Base-by-base conservation (phyloP, 2,888 invertebrate genomes). In the Teinopalpus imperialis region DNA sequence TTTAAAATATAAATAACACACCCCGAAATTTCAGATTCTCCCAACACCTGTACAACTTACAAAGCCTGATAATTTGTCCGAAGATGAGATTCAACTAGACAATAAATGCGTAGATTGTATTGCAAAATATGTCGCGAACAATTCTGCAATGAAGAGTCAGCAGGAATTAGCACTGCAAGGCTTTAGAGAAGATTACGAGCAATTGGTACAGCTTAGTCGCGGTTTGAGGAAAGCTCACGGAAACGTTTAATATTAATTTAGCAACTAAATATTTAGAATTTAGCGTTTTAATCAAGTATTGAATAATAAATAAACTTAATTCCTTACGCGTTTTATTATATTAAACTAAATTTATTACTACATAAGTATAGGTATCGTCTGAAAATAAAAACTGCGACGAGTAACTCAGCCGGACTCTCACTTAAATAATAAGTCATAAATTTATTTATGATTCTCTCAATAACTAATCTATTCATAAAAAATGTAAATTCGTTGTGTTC, bases 221-320 rank as follows among this genome's bases (percentile, higher is more conserved):
- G 93, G 93, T n/a, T 70, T 94, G 47, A 89, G 90, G 65, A 90
- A 90, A 56, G 94, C 94, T 0, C 94, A 95, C 63, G 94, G 94
- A 27, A 74, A 68, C 24, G 63, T 66, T 34, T 81, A 60, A 69
- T 56, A 32, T 48, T 43, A 37, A 53, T 49, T 49, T 48, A 43
- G 53, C 52, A 52, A 64, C 54, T 71, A 71, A 72, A 73, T 54
- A 24, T 49, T 63, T 74, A 77, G 68, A 49, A 51, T 48, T 34
- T 36, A 57, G 27, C 47, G 54, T 53, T 34, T 36, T 26, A 31
- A 23, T 36, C n/a, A 35, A 13, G 3, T 21, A 5, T n/a, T n/a
- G n/a, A n/a, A n/a, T n/a, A n/a, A n/a, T n/a, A n/a, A n/a, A n/a
- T n/a, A n/a, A n/a, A n/a, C n/a, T n/a, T n/a, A n/a, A n/a, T n/a